These are phyloP conservation scores for Cettia cetti DNA, from an alignment of 2,113 vertebrate species.

Conservation along the genomic window DNA sequence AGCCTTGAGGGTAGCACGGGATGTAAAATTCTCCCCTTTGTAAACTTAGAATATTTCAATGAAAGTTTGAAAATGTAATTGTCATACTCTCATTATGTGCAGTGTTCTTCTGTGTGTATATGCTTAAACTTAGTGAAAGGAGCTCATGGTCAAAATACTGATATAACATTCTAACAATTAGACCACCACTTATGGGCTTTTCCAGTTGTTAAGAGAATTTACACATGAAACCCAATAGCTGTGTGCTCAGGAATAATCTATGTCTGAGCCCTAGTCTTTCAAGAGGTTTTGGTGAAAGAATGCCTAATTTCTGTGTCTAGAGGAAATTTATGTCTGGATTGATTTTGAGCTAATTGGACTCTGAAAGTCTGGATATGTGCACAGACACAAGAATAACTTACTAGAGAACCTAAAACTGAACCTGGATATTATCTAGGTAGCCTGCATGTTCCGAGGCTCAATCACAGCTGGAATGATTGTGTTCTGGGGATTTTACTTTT, in stretches of 20 bases:
- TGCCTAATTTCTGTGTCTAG: not conserved
- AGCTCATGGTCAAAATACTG: not conserved
- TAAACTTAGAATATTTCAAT: not conserved
- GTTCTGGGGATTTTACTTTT: not conserved
- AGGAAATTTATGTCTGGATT: not conserved
- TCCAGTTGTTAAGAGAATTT: not conserved
- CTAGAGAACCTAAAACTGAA: not conserved
- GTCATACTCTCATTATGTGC: not conserved
- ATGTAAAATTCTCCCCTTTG: not conserved
- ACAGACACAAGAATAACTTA: not conserved
- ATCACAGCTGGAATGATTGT: not conserved
- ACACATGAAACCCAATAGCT: not conserved
- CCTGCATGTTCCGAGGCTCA: not conserved
- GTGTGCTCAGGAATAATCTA: not conserved
- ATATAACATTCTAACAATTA: not conserved
- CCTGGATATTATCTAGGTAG: not conserved
- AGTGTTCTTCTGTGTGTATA: not conserved
- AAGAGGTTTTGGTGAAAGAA: not conserved
- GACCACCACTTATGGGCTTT: not conserved
- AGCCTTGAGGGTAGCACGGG: not conserved
- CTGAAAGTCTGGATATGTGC: not conserved
- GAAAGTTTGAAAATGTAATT: not conserved
- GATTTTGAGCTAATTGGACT: not conserved
- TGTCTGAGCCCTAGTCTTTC: not conserved
- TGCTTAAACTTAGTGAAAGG: not conserved